These are phyloP conservation scores for Deroplatys truncata DNA, from an alignment of 2,888 invertebrate genomes.

Conservation along the genomic window DNA sequence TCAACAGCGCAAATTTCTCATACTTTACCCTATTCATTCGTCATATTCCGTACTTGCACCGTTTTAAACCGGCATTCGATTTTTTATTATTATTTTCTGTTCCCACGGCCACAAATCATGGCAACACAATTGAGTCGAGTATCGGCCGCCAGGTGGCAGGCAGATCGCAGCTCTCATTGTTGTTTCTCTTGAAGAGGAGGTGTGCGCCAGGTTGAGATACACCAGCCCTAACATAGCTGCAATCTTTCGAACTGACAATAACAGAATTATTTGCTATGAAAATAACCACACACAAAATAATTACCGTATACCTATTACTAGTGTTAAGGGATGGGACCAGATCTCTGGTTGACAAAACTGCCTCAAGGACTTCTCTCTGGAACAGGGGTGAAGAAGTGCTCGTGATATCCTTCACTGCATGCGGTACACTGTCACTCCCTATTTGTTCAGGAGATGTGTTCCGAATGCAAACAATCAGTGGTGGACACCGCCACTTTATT, in stretches of 20 bases:
- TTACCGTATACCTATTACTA: too few relatives aligned
- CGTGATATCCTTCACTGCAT: too few relatives aligned
- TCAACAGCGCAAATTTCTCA: background rate
- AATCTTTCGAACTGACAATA: background rate
- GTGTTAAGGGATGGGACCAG: too few relatives aligned
- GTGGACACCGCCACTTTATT: too few relatives aligned
- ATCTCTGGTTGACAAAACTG: too few relatives aligned
- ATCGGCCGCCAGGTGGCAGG: constrained; percentile 10
- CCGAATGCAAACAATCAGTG: too few relatives aligned
- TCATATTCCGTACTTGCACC: background rate
- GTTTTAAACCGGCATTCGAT: background rate
- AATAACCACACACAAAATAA: background rate
- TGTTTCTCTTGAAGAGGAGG: background rate
- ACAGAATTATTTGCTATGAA: background rate
- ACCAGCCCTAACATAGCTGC: background rate
- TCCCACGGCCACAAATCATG: constrained; percentile 20
- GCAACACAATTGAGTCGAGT: background rate
- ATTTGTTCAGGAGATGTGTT: too few relatives aligned
- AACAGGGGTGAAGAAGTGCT: too few relatives aligned
- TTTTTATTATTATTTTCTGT: constrained; percentile 5
- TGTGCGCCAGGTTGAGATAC: background rate
- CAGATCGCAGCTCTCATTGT: constrained; percentile 3
- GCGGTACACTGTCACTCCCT: too few relatives aligned
- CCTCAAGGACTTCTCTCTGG: too few relatives aligned
- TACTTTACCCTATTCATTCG: background rate